Evolutionary conservation across 1,140 invertebrate species (phyloP).

Genomic region (Zaprionus africanus): DNA sequence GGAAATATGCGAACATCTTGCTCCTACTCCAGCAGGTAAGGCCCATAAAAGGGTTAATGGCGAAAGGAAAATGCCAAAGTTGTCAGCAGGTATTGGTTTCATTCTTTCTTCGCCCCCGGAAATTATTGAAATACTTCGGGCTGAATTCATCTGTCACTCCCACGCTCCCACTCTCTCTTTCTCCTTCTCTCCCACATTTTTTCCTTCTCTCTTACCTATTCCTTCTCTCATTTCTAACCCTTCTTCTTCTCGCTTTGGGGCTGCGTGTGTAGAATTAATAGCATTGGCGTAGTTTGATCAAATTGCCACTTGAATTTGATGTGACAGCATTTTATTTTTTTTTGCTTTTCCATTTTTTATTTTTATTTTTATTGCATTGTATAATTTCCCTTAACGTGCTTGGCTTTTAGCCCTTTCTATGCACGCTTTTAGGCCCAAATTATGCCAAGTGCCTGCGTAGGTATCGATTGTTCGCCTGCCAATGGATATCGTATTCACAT

Average conservation of each 20-base stretch:
- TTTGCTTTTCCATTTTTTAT: constrained; percentile 65
- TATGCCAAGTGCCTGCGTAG: constrained; percentile 76
- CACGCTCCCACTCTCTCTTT: too few relatives aligned
- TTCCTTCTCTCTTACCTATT: neutral
- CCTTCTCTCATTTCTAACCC: neutral
- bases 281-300: constrained; percentile 48
- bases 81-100: constrained; percentile 67
- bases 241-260: constrained; percentile 6
- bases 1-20: constrained; percentile 70
- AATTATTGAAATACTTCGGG: constrained; percentile 77
- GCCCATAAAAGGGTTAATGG: constrained; percentile 77
- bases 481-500: constrained; percentile 44
- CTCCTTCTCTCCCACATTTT: constrained; percentile 13
- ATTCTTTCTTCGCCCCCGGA: constrained; percentile 12
- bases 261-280: constrained; percentile 54
- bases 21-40: constrained; percentile 41
- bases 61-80: constrained; percentile 77
- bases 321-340: constrained; percentile 76
- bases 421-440: constrained; percentile 71
- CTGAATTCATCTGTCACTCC: neutral
- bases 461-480: constrained; percentile 63
- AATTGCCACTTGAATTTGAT: constrained; percentile 77
- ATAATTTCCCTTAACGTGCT: constrained; percentile 56
- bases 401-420: constrained; percentile 16
- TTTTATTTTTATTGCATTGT: constrained; percentile 66